Evolutionary conservation across 2,797 vertebrate genomes (phyloP), one percentile per base, ranked within the genome.

Genomic region (Anableps anableps): DNA sequence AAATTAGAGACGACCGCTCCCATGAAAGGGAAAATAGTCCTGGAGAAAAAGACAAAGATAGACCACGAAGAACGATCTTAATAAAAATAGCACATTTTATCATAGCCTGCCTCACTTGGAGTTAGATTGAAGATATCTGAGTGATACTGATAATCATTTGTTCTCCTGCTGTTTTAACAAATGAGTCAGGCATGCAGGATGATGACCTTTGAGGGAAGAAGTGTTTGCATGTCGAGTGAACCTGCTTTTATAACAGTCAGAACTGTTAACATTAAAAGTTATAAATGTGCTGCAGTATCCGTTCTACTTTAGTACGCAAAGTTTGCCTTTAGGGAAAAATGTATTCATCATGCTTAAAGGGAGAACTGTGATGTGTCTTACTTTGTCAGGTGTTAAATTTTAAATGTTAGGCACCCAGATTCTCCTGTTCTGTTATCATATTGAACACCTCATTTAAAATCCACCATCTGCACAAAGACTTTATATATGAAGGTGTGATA

Each of bases 1-100:
- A 95, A 95, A 96, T 94, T 91, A 93, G 89, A 91, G 84, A 89
- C 88, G 78, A 85, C 85, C 13, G 86, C 90, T 94, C 88, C 87
- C 85, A 91, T 83, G 89, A 88, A 92, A 91, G 83, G 88, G 77
- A 88, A 86, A 88, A 86, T 76, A 68, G 85, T 80, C 26, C 82
- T 50, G 78, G 13, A 86, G 79, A 85, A 80, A 72, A 74, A 73
- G 66, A 58, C 64, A 45, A 75, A 82, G 86, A 86, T 82, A 90
- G 80, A 90, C 88, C 75, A 68, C 75, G 43, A 77, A 87, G 78
- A 72, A 47, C 89, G 89, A 86, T 91, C 87, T 92, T 87, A 89
- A 93, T 92, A 92, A 83, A 87, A 90, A 80, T 60, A 80, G 48
- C n/a, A 45, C 78, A 47, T 86, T 93, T 90, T 80, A 88, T 85